These are phyloP conservation scores for Drosophila chauvacae DNA, from an alignment of 1,140 invertebrate species.

Conservation along the genomic window DNA sequence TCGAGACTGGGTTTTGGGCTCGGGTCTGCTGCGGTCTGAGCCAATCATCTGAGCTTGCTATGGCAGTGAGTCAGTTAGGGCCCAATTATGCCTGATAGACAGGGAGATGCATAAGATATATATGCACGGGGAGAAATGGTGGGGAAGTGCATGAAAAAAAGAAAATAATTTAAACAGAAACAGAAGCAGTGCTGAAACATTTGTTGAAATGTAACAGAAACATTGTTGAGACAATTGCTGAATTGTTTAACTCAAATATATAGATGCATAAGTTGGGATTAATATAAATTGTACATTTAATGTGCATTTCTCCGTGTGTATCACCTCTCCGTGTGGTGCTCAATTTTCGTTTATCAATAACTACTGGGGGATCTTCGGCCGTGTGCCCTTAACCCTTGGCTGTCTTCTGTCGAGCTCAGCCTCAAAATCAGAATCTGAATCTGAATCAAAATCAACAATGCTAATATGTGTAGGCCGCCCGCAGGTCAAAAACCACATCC, in stretches of 20 bases:
- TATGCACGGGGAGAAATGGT: slow-evolving; percentile 4
- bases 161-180: neutral
- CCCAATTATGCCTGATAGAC: slow-evolving; percentile 53
- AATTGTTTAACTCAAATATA: too few relatives aligned
- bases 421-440: slow-evolving; percentile 2
- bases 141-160: too few relatives aligned
- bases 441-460: slow-evolving; percentile 72
- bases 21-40: neutral
- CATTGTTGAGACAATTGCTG: too few relatives aligned
- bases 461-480: slow-evolving; percentile 76
- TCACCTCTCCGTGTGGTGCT: slow-evolving; percentile 14
- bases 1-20: slow-evolving; percentile 11
- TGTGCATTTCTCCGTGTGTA: neutral
- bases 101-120: slow-evolving; percentile 18
- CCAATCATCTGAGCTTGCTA: slow-evolving; percentile 28
- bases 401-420: slow-evolving; percentile 3
- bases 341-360: slow-evolving; percentile 61
- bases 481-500: slow-evolving; percentile 60
- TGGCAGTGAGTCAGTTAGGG: slow-evolving; percentile 58
- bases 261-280: neutral
- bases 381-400: slow-evolving; percentile 4
- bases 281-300: neutral
- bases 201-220: too few relatives aligned
- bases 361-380: slow-evolving; percentile 36
- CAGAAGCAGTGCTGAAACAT: too few relatives aligned